phyloP scores from a whole-genome alignment of 2,888 invertebrate genomes.

The Lordiphosa andalusiaca region DNA sequence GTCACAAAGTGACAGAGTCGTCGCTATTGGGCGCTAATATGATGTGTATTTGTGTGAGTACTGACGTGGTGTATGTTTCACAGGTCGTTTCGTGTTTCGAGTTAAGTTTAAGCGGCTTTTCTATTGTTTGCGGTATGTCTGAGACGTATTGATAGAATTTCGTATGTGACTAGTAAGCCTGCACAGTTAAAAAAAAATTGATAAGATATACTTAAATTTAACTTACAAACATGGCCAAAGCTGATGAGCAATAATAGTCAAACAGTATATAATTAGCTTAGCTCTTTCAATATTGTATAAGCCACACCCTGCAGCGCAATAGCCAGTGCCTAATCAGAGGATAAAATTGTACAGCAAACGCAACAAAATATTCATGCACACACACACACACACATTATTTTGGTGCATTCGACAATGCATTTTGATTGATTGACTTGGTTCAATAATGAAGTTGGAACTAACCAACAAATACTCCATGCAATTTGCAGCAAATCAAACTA shows the following conservation, averaged over 20 bases:
- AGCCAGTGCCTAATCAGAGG: slow-evolving; percentile 29
- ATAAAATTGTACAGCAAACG: slow-evolving; percentile 40
- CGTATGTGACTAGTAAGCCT: slow-evolving; percentile 17
- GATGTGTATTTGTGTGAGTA: not conserved
- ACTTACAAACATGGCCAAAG: too few species aligned
- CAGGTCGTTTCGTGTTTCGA: slow-evolving; percentile 9
- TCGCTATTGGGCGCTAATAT: not conserved
- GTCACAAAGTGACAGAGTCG: slow-evolving; percentile 8
- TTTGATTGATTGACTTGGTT: slow-evolving; percentile 53
- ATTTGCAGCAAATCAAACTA: slow-evolving; percentile 54
- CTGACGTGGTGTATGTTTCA: slow-evolving; percentile 5
- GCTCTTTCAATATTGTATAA: slow-evolving; percentile 9
- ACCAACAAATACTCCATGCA: slow-evolving; percentile 44
- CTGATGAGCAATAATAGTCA: not conserved
- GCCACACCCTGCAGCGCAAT: slow-evolving; percentile 10
- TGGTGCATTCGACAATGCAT: slow-evolving; percentile 27
- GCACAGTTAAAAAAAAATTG: slow-evolving; percentile 15
- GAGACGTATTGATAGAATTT: slow-evolving; percentile 14
- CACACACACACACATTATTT: slow-evolving; percentile 9
- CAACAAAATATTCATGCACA: slow-evolving; percentile 40
- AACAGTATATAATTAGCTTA: slow-evolving; percentile 14
- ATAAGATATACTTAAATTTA: not conserved
- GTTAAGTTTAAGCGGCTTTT: slow-evolving; percentile 24
- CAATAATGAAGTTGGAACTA: slow-evolving; percentile 57
- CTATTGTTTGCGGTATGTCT: slow-evolving; percentile 1